Conservation (phyloP, 2,888 invertebrate genomes). For the Dinocampus coccinellae region DNA sequence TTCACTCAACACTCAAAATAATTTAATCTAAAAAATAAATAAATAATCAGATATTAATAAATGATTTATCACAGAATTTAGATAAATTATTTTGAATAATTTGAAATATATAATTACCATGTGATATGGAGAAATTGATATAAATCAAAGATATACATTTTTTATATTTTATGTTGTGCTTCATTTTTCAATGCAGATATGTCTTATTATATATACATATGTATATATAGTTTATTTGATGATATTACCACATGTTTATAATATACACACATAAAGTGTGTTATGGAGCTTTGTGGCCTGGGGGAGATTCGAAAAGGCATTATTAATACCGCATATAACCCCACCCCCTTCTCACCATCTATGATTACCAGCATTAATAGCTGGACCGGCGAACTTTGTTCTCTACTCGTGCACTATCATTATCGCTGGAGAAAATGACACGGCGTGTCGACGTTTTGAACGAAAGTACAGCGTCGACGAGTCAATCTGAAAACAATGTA, state of each 20-base stretch:
- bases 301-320: slow-evolving; percentile 65
- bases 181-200: no score
- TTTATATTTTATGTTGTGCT: not conserved
- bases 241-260: not conserved
- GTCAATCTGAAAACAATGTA: not conserved
- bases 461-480: not conserved
- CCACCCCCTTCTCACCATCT: slow-evolving; percentile 51
- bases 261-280: not conserved
- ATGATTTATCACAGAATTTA: no score
- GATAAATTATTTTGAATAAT: no score
- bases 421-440: slow-evolving; percentile 48
- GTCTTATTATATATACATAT: no score
- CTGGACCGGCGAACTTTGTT: slow-evolving; percentile 63
- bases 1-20: no score
- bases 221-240: not conserved
- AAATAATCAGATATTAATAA: no score
- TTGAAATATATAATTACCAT: no score
- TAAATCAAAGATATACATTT: no score
- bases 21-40: no score
- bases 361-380: slow-evolving; percentile 68
- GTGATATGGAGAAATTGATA: no score
- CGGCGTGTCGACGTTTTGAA: slow-evolving; percentile 13
- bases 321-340: slow-evolving; percentile 65
- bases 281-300: slow-evolving; percentile 43
- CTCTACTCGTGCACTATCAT: slow-evolving; percentile 60